These are phyloP conservation scores for Poeciliopsis prolifica DNA, from an alignment of 2,113 vertebrate genomes.

Conservation along the genomic window DNA sequence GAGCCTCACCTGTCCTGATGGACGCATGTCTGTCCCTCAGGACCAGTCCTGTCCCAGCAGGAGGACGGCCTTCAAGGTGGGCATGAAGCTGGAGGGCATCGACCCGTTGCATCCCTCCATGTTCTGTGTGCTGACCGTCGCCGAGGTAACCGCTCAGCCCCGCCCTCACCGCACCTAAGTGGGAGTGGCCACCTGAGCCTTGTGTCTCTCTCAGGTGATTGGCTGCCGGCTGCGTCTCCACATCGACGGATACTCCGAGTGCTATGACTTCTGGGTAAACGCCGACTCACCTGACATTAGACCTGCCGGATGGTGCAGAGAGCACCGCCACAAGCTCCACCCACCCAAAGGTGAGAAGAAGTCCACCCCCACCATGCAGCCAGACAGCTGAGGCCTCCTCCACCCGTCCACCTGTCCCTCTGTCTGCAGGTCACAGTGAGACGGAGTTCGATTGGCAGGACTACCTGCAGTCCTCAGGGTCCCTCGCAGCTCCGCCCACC, in stretches of 20 bases:
- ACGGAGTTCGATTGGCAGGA: constrained; percentile 75
- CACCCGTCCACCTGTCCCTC: constrained; percentile 9
- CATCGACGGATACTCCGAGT: constrained; percentile 79
- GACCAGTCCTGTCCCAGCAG: constrained; percentile 67
- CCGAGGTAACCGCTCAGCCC: constrained; percentile 70
- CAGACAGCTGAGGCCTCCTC: background rate
- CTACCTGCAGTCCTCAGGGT: constrained; percentile 71
- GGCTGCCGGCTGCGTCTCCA: constrained; percentile 80
- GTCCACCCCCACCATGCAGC: background rate
- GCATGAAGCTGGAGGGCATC: constrained; percentile 80
- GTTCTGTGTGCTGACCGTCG: constrained; percentile 80
- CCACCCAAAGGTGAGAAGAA: constrained; percentile 78
- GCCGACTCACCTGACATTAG: constrained; percentile 75
- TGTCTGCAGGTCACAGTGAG: constrained; percentile 68
- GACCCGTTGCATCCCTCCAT: constrained; percentile 80
- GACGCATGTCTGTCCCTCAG: constrained; percentile 49
- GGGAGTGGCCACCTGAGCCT: background rate
- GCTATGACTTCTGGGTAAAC: constrained; percentile 85
- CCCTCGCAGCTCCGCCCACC: constrained; percentile 65
- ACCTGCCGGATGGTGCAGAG: constrained; percentile 75
- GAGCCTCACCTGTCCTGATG: constrained; percentile 24
- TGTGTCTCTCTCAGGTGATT: constrained; percentile 67
- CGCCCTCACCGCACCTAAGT: background rate
- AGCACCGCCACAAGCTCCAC: constrained; percentile 75
- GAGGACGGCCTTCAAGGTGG: constrained; percentile 74